These are phyloP conservation scores for Sarcophaga caerulescens DNA, from an alignment of 2,888 invertebrate genomes.

Conservation along the genomic window DNA sequence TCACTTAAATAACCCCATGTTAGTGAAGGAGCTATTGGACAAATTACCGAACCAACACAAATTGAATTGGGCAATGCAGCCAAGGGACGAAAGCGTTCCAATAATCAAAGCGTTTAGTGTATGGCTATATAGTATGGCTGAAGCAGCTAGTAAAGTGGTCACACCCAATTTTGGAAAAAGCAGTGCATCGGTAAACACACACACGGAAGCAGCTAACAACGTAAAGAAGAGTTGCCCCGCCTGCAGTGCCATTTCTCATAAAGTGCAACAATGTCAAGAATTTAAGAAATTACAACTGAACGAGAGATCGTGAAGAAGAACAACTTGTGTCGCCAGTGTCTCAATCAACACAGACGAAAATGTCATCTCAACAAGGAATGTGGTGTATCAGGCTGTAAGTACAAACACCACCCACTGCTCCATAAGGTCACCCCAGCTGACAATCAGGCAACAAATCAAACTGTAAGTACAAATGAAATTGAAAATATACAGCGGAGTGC, in stretches of 20 bases:
- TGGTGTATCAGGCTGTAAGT: slow-evolving; percentile 19
- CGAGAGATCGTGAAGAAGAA: background rate
- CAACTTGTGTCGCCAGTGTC: background rate
- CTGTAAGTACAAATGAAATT: slow-evolving; percentile 8
- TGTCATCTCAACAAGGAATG: background rate
- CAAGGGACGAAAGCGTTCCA: background rate
- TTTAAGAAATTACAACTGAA: background rate
- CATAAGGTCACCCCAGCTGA: background rate
- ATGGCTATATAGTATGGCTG: slow-evolving; percentile 2
- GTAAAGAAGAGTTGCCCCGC: background rate
- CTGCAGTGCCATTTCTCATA: background rate
- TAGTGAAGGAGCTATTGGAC: slow-evolving; percentile 42
- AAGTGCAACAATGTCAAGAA: background rate
- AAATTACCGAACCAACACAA: slow-evolving; percentile 5
- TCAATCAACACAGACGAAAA: slow-evolving; percentile 5
- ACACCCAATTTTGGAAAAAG: background rate
- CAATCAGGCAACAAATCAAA: background rate
- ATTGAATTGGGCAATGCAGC: no score
- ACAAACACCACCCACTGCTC: slow-evolving; percentile 14
- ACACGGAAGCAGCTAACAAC: background rate
- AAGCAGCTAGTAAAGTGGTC: slow-evolving; percentile 2
- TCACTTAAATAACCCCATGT: slow-evolving; percentile 39
- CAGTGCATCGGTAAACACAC: background rate
- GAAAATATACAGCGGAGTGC: background rate
- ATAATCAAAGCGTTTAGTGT: slow-evolving; percentile 4